Conservation (phyloP, 2,888 invertebrate genomes). For the Resseliella maxima region DNA sequence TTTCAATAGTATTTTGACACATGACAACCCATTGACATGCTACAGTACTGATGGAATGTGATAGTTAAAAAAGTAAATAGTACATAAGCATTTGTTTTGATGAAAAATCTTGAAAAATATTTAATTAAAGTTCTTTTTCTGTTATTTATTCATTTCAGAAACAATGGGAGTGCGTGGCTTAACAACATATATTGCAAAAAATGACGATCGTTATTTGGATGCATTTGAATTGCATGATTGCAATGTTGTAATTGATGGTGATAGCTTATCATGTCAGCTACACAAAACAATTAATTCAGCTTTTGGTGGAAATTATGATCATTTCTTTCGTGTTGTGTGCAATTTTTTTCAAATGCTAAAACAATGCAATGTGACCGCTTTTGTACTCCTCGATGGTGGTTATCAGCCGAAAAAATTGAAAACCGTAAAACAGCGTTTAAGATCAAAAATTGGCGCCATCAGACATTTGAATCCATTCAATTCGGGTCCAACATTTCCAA, state of each 20-base stretch:
- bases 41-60: not conserved
- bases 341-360: conserved; percentile 77
- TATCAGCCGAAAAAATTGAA: conserved; percentile 77
- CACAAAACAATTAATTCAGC: conserved; percentile 76
- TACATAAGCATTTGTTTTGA: not conserved
- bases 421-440: conserved; percentile 73
- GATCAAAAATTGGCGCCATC: conserved; percentile 72
- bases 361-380: conserved; percentile 77
- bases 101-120: too few relatives aligned
- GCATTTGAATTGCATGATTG: conserved; percentile 75
- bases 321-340: conserved; percentile 73
- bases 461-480: conserved; percentile 70
- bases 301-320: conserved; percentile 89
- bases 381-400: conserved; percentile 85
- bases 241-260: conserved; percentile 83
- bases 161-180: conserved; percentile 87
- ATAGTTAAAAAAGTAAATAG: not conserved
- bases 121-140: not conserved
- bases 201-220: conserved; percentile 75
- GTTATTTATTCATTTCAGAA: not conserved
- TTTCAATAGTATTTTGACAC: too few relatives aligned
- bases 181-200: conserved; percentile 80
- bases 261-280: conserved; percentile 78
- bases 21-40: not conserved
- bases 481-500: conserved; percentile 76